Evolutionary conservation across 1,140 invertebrate genomes (phyloP), one percentile per base, ranked within the genome.

Genomic region (Aphaenogaster floridana): DNA sequence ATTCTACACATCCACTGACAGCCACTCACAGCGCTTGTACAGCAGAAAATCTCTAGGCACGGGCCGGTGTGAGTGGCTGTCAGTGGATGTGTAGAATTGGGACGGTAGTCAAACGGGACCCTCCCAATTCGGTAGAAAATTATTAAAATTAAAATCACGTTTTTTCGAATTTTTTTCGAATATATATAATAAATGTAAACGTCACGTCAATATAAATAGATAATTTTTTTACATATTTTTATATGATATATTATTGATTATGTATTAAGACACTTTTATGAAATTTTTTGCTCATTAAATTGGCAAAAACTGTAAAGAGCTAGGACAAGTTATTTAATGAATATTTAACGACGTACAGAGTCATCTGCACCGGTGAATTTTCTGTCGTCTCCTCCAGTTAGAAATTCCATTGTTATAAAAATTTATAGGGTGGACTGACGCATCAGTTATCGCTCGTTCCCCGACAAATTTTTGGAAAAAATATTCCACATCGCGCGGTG

Each of bases 331-430:
- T 36, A 79, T 79, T 79, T 79, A 79, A 79, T 79, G 77, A 79
- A 79, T 79, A 79, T 79, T 79, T 79, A 79, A 79, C 76, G 42
- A 48, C 42, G 42, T 36, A 34, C 3, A 42, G 5, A 48, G 42
- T 66, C 59, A 79, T 79, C 42, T 50, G 42, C 28, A n/a, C 45
- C 17, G 77, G 15, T 79, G 17, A 17, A 50, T 66, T 50, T 7
- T 79, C 42, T 50, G 59, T 66, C 59, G 15, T 79, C 61, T 66
- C 28, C 11, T 11, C 28, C 72, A n/a, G 59, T 64, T 50, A 66
- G 45, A 36, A 66, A 79, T 48, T 66, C 45, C 42, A 79, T 79
- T 66, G 61, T 79, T 79, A 79, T 79, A 66, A 79, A 79, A 79
- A 79, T 66, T 79, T 79, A 79, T 79, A 79, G 28, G 42, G 17